Base-by-base conservation (phyloP, 2,797 vertebrate genomes). In the Ptychobarbus kaznakovi region DNA sequence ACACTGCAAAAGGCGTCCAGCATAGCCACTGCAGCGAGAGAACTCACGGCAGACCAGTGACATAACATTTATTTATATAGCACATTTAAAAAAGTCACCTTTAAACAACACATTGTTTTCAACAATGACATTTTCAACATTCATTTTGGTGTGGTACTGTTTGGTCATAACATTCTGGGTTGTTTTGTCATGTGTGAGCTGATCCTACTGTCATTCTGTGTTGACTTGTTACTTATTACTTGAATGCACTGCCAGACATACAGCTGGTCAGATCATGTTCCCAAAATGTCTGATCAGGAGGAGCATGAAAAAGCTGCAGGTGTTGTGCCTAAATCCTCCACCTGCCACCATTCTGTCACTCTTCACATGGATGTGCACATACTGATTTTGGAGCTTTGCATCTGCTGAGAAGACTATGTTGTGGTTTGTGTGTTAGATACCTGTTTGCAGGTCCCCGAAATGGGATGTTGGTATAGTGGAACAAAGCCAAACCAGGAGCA, bases 301-400 rank as follows among this genome's bases (percentile, higher is more conserved):
- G n/a, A 82, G 40, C 72, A 86, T 81, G 80, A 82, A 77, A 78
- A 86, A 81, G 82, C 72, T 86, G 63, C 80, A 83, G 81, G 74
- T 78, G 85, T 78, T 85, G 77, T 51, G 42, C 68, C 56, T 73
- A 79, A 79, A 70, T 85, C 76, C 58, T 74, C 16, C 38, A 40
- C n/a, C 42, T 58, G 53, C 77, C 70, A 80, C 53, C 68, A 73
- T 80, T 85, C 77, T 85, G 68, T 53, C 84, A 53, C 32, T 73
- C 51, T 38, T 73, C 68, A 72, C 56, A 49, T 85, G 5, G 51
- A 49, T 38, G 28, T 13, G 1, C 9, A 13, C 56, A 63, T 7
- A 51, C 53, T 73, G 42, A 80, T 80, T 38, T 65, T 69, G n/a
- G 5, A 70, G 66, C 51, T 80, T 77, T 35, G 68, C 76, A 61